Conservation (phyloP, 2,113 vertebrate species). For the Catharus fuscescens region DNA sequence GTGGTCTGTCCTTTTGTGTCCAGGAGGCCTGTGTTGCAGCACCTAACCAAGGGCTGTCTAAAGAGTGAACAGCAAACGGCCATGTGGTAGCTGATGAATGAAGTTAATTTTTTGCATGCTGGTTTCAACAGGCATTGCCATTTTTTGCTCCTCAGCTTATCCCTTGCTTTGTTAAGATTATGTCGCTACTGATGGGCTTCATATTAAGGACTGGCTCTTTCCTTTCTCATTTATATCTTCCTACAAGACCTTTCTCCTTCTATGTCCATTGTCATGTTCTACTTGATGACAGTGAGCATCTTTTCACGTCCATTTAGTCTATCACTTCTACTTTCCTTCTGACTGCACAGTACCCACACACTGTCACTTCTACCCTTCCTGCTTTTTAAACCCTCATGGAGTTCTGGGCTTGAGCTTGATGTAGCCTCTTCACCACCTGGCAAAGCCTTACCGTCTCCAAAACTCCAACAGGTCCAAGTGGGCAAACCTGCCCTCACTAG, state of each 20-base stretch:
- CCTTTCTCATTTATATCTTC: background rate
- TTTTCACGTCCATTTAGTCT: background rate
- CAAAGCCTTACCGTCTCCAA: background rate
- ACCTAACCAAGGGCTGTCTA: background rate
- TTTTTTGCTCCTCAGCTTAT: background rate
- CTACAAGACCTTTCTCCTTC: background rate
- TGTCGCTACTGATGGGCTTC: background rate
- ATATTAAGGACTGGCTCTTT: background rate
- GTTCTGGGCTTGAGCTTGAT: background rate
- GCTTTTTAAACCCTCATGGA: background rate
- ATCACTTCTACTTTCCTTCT: background rate
- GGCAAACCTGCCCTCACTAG: background rate
- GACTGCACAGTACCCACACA: accelerated
- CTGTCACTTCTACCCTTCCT: background rate
- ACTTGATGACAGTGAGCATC: background rate
- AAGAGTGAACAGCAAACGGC: background rate
- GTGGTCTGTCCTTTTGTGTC: background rate
- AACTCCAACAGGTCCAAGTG: background rate
- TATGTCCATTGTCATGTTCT: accelerated
- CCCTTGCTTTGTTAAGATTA: background rate
- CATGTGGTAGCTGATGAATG: background rate
- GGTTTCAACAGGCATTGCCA: background rate
- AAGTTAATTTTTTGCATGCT: background rate
- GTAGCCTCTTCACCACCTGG: background rate
- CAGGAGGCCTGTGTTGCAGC: background rate